Percentiles rank a stretch among this genome's conserved stretches.
Conservation (phyloP, 2,113 vertebrate species). For the Lamprotornis superbus region DNA sequence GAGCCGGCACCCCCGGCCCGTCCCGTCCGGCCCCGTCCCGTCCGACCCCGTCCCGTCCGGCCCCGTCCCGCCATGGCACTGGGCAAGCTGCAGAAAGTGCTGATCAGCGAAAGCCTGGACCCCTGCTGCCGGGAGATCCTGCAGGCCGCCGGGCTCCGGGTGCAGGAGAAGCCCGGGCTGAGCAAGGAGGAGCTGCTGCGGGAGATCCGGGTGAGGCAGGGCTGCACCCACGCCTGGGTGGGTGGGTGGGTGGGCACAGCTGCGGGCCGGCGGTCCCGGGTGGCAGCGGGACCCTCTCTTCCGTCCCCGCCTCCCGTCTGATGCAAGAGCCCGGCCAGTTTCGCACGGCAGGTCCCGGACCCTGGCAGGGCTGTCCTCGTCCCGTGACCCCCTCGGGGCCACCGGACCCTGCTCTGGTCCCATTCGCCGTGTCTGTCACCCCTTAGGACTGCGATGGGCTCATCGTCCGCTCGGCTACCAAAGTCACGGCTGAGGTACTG, state of each 20-base stretch:
- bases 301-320: conserved; percentile 73
- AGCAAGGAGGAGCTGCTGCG: conserved; percentile 84
- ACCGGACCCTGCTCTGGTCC: background rate
- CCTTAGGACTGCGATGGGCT: conserved; percentile 90
- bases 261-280: background rate
- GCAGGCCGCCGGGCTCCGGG: conserved; percentile 85
- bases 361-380: background rate
- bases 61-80: conserved; percentile 75
- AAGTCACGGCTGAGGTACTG: conserved; percentile 91
- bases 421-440: background rate
- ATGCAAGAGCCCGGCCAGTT: conserved; percentile 82
- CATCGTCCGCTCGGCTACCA: conserved; percentile 93
- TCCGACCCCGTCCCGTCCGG: background rate
- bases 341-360: background rate
- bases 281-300: background rate
- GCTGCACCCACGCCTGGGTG: background rate
- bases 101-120: conserved; percentile 93
- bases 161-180: conserved; percentile 87
- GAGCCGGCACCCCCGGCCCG: background rate
- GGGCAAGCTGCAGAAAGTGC: conserved; percentile 77
- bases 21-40: background rate
- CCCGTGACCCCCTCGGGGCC: background rate
- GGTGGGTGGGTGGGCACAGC: background rate
- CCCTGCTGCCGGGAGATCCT: conserved; percentile 86
- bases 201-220: conserved; percentile 82